These are phyloP conservation scores for Halcyon badia DNA, from an alignment of 2,797 vertebrate genomes.

Conservation along the genomic window DNA sequence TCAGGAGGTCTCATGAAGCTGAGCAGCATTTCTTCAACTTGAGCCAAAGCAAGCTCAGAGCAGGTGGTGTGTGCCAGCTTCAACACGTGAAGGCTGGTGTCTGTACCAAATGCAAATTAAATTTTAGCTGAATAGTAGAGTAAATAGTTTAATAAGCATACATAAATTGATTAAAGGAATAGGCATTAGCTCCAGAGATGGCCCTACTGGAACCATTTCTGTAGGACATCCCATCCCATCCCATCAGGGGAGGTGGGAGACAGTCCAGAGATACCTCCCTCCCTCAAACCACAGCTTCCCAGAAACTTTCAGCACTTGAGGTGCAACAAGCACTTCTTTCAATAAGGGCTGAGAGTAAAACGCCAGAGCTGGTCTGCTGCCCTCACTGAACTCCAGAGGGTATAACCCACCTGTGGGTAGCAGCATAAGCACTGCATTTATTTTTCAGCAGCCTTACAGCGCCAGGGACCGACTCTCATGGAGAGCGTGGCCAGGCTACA, in stretches of 20 bases:
- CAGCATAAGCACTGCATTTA: not conserved
- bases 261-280: not conserved
- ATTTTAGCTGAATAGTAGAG: not conserved
- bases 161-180: not conserved
- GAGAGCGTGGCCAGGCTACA: not conserved
- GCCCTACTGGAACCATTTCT: not conserved
- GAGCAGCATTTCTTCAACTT: not conserved
- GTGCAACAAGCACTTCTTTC: not conserved
- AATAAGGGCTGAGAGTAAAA: not conserved
- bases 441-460: not conserved
- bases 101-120: not conserved
- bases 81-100: not conserved
- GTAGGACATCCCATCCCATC: not conserved
- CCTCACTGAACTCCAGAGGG: not conserved
- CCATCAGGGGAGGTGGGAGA: not conserved
- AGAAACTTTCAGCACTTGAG: not conserved
- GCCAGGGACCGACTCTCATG: accelerated
- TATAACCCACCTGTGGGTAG: not conserved
- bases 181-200: not conserved
- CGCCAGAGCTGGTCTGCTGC: not conserved
- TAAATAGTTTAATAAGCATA: not conserved
- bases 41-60: not conserved
- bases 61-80: accelerated
- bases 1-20: not conserved
- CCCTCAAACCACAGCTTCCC: conserved; percentile 9